Percentiles rank a stretch among this genome's conserved stretches.
These are phyloP conservation scores for Ectobius pallidus DNA, from an alignment of 2,888 invertebrate genomes.

Conservation along the genomic window DNA sequence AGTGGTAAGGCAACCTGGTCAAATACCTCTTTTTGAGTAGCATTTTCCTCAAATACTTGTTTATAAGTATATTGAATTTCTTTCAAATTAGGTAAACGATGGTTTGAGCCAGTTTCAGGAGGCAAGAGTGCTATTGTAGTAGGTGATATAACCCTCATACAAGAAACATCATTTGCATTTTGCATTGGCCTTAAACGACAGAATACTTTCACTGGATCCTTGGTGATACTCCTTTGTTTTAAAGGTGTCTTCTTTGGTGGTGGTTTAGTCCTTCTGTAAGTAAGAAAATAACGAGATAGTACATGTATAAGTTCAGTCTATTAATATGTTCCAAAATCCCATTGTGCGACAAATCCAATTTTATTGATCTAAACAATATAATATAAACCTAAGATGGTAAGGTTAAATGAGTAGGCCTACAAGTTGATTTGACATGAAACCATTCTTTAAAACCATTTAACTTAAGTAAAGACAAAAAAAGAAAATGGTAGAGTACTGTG, in stretches of 20 bases:
- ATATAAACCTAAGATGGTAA: too few relatives aligned
- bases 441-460: too few relatives aligned
- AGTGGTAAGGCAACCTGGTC: slow-evolving; percentile 83
- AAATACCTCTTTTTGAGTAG: slow-evolving; percentile 84
- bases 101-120: slow-evolving; percentile 66
- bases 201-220: slow-evolving; percentile 86
- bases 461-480: too few relatives aligned
- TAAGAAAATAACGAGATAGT: background rate
- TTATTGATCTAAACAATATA: too few relatives aligned
- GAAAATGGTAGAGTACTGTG: too few relatives aligned
- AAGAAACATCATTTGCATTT: slow-evolving; percentile 63
- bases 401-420: too few relatives aligned
- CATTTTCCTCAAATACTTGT: slow-evolving; percentile 81
- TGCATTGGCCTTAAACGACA: slow-evolving; percentile 85
- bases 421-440: too few relatives aligned
- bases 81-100: slow-evolving; percentile 65
- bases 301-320: too few relatives aligned
- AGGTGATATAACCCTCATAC: slow-evolving; percentile 72
- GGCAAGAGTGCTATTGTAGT: slow-evolving; percentile 70
- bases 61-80: slow-evolving; percentile 81
- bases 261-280: slow-evolving; percentile 38
- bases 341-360: too few relatives aligned
- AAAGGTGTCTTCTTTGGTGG: slow-evolving; percentile 35
- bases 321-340: too few relatives aligned
- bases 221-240: slow-evolving; percentile 43